A percentile compares a stretch with the other conserved stretches of the same genome.
Conservation (phyloP, 2,797 vertebrate genomes). For the Zenarchopterus dispar region DNA sequence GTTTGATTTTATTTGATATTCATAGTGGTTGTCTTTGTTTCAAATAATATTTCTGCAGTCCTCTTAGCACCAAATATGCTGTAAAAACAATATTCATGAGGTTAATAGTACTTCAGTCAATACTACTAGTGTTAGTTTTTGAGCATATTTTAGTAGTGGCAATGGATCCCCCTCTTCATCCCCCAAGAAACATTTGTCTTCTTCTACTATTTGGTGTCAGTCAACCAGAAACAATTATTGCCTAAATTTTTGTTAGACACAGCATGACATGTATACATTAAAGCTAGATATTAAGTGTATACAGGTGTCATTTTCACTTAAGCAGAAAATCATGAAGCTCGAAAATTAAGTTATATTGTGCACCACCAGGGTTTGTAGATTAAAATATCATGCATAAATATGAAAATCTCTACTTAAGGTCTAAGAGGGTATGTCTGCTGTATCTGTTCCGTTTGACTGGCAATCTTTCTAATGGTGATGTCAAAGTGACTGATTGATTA, state of each 20-base stretch:
- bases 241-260: slow-evolving; percentile 19
- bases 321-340: no score
- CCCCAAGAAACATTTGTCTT: slow-evolving; percentile 12
- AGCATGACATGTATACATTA: slow-evolving; percentile 8
- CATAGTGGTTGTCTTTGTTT: neutral
- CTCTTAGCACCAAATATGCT: neutral
- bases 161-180: slow-evolving; percentile 7
- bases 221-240: slow-evolving; percentile 6
- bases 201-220: slow-evolving; percentile 20
- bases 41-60: neutral
- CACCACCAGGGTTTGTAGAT: neutral
- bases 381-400: slow-evolving; percentile 12
- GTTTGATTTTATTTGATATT: no score
- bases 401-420: neutral
- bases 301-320: no score
- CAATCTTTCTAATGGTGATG: neutral
- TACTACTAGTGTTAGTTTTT: slow-evolving; percentile 4
- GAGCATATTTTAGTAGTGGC: slow-evolving; percentile 4
- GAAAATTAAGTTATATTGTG: no score
- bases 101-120: neutral
- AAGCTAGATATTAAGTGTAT: no score
- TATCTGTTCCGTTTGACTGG: neutral
- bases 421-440: neutral
- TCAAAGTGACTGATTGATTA: no score
- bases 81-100: neutral